Percentiles rank a stretch among this genome's conserved stretches.
Evolutionary conservation across 2,113 vertebrate genomes (phyloP).

Genomic region (Ardeotis arabs): DNA sequence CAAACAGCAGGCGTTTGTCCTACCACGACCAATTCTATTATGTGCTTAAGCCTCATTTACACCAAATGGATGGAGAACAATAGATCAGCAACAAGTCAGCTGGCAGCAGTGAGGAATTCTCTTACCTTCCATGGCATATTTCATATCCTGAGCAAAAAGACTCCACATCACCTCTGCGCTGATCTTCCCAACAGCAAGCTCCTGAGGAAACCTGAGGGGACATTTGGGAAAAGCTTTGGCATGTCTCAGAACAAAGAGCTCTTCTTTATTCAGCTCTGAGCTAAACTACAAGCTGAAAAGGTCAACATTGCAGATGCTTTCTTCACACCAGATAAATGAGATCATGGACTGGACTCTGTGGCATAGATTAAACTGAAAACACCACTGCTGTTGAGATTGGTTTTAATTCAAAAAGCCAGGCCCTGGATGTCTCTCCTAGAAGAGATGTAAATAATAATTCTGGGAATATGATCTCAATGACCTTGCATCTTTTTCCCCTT

Average conservation of each 20-base stretch:
- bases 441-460: not conserved
- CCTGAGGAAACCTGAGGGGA: constrained; percentile 91
- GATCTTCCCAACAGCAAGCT: constrained; percentile 94
- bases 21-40: not conserved
- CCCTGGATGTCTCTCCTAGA: not conserved
- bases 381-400: not conserved
- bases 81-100: not conserved
- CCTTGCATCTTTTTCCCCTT: not conserved
- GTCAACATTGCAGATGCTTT: not conserved
- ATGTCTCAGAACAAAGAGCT: not conserved
- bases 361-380: not conserved
- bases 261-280: not conserved
- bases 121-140: constrained; percentile 96
- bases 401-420: not conserved
- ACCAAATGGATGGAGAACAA: not conserved
- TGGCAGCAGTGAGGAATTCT: not conserved
- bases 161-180: constrained; percentile 98
- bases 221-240: constrained; percentile 3
- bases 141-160: constrained; percentile 97
- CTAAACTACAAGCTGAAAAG: not conserved
- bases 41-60: not conserved
- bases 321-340: not conserved
- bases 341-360: not conserved
- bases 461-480: not conserved
- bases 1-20: not conserved